A percentile compares a stretch with the other conserved stretches of the same genome.
Evolutionary conservation across 2,113 vertebrate species (phyloP).

Genomic region (Holacanthus passer): DNA sequence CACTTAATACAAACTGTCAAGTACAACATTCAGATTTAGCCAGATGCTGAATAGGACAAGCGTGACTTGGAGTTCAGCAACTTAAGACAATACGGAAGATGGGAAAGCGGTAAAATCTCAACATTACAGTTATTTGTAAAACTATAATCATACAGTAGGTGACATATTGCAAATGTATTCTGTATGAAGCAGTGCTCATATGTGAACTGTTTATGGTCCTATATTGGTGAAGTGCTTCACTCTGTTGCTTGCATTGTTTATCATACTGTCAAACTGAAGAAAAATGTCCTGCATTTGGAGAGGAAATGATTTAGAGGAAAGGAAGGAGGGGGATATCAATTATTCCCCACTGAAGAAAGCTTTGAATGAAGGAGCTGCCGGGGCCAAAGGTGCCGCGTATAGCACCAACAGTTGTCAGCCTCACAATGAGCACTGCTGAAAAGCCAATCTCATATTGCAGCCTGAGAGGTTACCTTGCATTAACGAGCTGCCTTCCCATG

Average conservation of each 20-base stretch:
- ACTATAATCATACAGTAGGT: not conserved
- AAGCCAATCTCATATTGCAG: conserved; percentile 85
- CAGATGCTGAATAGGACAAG: not conserved
- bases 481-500: conserved; percentile 77
- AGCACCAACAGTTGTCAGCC: conserved; percentile 85
- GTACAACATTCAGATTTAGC: conserved; percentile 2
- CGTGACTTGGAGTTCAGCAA: not conserved
- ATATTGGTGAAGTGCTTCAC: conserved; percentile 46
- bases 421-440: conserved; percentile 81
- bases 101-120: not conserved
- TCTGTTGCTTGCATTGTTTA: conserved; percentile 64
- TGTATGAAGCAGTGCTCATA: conserved; percentile 25
- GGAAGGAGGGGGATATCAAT: conserved; percentile 70
- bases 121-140: conserved; percentile 4
- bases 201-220: conserved; percentile 45
- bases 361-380: conserved; percentile 74
- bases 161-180: conserved; percentile 12
- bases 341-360: conserved; percentile 72
- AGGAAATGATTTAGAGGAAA: conserved; percentile 71
- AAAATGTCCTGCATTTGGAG: conserved; percentile 55
- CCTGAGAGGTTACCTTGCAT: conserved; percentile 76
- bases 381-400: conserved; percentile 84
- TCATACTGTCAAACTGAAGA: conserved; percentile 56
- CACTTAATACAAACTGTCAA: conserved; percentile 1
- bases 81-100: not conserved